Evolutionary conservation across 2,113 vertebrate species (phyloP).

Genomic region (Pavo muticus): DNA sequence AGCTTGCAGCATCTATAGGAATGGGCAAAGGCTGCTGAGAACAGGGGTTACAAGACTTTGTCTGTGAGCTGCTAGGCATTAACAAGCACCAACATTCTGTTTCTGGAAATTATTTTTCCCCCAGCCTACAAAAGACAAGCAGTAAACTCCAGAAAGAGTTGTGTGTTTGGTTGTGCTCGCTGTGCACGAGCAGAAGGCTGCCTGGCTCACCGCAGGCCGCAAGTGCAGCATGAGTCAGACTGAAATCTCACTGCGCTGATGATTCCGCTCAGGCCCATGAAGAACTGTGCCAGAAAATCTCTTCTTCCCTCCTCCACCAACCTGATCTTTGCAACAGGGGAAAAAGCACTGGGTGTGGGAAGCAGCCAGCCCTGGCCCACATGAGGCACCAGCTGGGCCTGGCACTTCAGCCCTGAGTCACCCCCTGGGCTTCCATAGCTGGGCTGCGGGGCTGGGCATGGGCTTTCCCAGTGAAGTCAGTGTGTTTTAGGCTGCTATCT

Average conservation of each 20-base stretch:
- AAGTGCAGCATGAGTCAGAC: neutral
- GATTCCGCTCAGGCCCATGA: neutral
- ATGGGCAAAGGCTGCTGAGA: neutral
- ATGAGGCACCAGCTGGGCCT: neutral
- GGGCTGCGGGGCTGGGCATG: neutral
- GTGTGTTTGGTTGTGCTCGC: neutral
- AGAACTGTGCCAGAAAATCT: neutral
- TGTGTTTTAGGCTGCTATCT: neutral
- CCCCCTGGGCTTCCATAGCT: neutral
- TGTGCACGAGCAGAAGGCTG: neutral
- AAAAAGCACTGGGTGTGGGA: neutral
- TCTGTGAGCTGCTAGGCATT: neutral
- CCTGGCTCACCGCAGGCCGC: neutral
- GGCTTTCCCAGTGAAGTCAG: conserved; percentile 38
- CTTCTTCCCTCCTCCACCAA: neutral
- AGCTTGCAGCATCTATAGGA: neutral
- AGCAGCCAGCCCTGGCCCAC: neutral
- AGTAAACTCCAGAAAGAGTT: neutral
- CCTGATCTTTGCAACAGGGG: neutral
- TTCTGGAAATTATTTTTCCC: neutral
- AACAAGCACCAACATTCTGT: neutral
- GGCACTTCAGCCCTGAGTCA: neutral
- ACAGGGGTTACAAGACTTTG: neutral
- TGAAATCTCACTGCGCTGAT: neutral
- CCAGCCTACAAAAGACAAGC: neutral